Conservation (phyloP, 2,888 invertebrate species). For the Cosmia trapezina region DNA sequence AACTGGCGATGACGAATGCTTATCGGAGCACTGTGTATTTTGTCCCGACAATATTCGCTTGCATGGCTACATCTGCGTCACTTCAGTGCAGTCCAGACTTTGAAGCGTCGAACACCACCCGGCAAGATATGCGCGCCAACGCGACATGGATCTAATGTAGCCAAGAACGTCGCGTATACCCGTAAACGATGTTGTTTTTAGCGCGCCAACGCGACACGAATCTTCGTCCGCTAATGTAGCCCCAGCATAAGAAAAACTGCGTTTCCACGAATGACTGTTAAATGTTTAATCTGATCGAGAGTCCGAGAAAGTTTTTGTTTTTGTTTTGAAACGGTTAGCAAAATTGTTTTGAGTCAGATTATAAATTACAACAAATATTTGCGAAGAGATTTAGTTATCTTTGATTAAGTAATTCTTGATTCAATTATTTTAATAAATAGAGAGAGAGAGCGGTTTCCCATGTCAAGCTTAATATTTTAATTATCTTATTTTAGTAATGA, state of each 20-base stretch:
- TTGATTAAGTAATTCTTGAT: neutral
- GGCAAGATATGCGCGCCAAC: too few species aligned
- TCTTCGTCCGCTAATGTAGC: too few species aligned
- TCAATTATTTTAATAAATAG: neutral
- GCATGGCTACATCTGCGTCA: too few species aligned
- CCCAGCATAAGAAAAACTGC: constrained; percentile 28
- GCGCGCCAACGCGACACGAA: too few species aligned
- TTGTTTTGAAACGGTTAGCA: constrained; percentile 28
- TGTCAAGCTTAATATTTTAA: neutral
- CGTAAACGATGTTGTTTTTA: too few species aligned
- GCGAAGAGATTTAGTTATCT: neutral
- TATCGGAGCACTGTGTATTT: too few species aligned
- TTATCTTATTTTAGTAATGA: neutral
- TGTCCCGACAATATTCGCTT: too few species aligned
- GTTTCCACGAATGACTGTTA: constrained; percentile 17
- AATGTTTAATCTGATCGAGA: constrained; percentile 42
- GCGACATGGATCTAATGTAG: too few species aligned
- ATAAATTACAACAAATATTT: neutral
- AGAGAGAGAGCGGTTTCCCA: neutral
- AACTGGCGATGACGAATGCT: too few species aligned
- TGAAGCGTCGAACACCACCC: too few species aligned
- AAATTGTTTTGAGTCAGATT: neutral
- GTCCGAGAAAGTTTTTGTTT: constrained; percentile 52
- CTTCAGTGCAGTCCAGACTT: too few species aligned
- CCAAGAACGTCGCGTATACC: too few species aligned